phyloP scores from a whole-genome alignment of 53 echinoderm and acorn worm species.

The Temnopleurus reevesii region DNA sequence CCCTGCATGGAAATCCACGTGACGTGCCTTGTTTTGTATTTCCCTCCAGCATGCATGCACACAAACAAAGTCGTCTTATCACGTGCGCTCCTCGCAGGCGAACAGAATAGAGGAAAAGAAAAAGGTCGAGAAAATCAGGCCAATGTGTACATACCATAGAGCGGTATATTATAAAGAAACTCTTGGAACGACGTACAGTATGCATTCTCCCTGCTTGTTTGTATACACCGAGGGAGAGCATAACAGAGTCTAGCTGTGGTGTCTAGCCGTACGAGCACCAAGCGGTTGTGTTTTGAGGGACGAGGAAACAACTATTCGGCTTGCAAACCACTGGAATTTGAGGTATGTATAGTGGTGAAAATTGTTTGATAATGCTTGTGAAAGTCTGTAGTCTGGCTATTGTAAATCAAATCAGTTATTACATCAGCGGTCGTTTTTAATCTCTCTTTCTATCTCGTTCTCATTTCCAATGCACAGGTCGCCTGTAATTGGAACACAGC shows the following conservation, averaged over 20 bases:
- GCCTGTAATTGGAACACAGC: neutral
- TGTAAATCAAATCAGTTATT: neutral
- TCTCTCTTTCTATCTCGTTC: neutral
- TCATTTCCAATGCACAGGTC: neutral
- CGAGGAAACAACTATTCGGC: too few species aligned
- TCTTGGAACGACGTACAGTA: too few species aligned
- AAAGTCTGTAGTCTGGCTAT: too few species aligned
- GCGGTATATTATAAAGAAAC: too few species aligned
- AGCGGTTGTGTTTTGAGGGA: too few species aligned
- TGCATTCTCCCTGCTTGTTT: too few species aligned
- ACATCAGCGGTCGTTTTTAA: neutral
- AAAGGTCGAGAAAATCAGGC: neutral
- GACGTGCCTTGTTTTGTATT: neutral
- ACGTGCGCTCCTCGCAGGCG: neutral
- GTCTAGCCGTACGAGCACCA: too few species aligned
- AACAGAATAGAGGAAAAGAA: too few species aligned
- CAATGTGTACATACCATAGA: neutral
- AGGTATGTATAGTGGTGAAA: neutral
- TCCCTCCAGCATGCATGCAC: neutral
- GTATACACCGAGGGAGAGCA: too few species aligned
- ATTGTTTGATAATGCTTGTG: neutral
- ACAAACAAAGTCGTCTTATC: neutral
- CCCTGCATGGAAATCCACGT: neutral
- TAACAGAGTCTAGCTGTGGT: too few species aligned
- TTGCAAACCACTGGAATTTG: neutral